Evolutionary conservation across 2,888 invertebrate genomes (phyloP).

Genomic region (Coelopa pilipes): DNA sequence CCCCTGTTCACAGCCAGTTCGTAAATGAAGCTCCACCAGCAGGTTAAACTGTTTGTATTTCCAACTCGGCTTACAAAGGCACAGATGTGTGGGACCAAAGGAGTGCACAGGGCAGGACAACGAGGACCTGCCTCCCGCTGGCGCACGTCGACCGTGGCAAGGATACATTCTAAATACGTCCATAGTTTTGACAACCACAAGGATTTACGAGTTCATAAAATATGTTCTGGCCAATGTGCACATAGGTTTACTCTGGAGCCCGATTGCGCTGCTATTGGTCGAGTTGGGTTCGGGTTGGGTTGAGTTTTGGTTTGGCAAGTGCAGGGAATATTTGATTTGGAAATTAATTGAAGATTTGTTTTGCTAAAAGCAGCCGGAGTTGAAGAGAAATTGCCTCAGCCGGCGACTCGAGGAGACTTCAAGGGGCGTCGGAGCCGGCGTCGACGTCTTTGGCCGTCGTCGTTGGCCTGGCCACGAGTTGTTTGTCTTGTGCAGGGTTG

Average conservation of each 20-base stretch:
- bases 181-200: not conserved
- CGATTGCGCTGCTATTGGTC: too few relatives aligned
- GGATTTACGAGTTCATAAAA: not conserved
- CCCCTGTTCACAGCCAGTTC: not conserved
- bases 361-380: too few relatives aligned
- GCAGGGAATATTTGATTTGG: conserved; percentile 1
- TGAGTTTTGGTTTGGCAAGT: not conserved
- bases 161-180: not conserved
- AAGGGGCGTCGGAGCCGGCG: too few relatives aligned
- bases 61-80: not conserved
- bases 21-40: not conserved
- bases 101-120: not conserved
- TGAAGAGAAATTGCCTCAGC: too few relatives aligned
- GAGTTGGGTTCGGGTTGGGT: too few relatives aligned
- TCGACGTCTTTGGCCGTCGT: too few relatives aligned
- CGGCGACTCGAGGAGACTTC: too few relatives aligned
- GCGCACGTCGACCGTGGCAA: not conserved
- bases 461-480: too few relatives aligned
- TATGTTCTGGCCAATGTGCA: not conserved
- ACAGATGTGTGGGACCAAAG: not conserved
- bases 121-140: too few relatives aligned
- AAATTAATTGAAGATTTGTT: not conserved
- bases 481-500: too few relatives aligned
- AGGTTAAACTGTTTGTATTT: not conserved
- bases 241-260: too few relatives aligned